Base-by-base conservation (phyloP, 2,113 vertebrate genomes). In the Felis chaus region DNA sequence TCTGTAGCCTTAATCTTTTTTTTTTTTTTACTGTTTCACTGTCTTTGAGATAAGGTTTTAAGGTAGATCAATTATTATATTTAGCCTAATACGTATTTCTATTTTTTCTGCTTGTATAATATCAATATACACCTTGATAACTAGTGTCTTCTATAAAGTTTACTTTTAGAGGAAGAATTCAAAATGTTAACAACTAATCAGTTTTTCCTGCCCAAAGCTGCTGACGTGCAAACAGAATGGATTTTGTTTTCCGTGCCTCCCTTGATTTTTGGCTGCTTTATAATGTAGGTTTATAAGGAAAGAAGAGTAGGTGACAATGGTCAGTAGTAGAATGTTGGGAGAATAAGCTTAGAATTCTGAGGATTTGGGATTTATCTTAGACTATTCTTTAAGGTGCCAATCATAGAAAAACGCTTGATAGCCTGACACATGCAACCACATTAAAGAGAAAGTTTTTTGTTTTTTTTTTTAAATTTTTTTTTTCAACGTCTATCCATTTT, bases 141-240 rank as follows among this genome's bases (percentile, higher is more conserved):
- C 57, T 41, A 97, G 39, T 74, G 27, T 91, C 76, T 96, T 21
- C 73, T 83, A 41, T 16, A 57, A 65, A 88, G 69, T 89, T 95
- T 80, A 80, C 86, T 71, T 94, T 92, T 45, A 73, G 48, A 82
- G 23, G 31, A 91, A 89, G 79, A 86, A 96, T 90, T 92, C 36
- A 92, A 27, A 95, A 48, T 91, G 55, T 91, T 94, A 84, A 84
- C 41, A 55, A 81, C 57, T n/a, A 83, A 91, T 95, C 92, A 94
- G 94, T 45, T 97, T 96, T 74, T 78, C 41, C 50, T 50, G 4
- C 14, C 36, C 41, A 85, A 96, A 93, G 80, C 76, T 96, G 71
- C 92, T 71, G n/a, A 88, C 55, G 71, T 81, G 57, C 87, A 31
- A 88, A 87, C 33, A 93, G 80, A 91, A 73, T 91, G 4, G 23